Conservation (phyloP, 2,113 vertebrate species). For the Macroglossus sobrinus region DNA sequence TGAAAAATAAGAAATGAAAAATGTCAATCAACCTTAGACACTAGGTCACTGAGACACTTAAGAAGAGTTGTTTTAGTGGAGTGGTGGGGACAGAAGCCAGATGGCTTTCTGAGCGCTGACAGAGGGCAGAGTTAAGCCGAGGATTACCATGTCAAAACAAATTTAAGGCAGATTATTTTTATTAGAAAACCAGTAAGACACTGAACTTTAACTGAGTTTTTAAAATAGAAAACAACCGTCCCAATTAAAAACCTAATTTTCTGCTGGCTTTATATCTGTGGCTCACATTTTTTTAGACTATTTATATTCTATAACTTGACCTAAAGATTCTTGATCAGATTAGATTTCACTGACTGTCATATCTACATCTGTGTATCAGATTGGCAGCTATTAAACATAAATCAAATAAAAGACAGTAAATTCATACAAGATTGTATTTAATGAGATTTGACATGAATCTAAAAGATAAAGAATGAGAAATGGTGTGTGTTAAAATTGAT, state of each 20-base stretch:
- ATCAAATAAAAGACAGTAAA: background rate
- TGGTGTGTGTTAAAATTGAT: background rate
- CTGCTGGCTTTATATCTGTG: background rate
- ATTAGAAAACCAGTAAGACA: conserved; percentile 14
- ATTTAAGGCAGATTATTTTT: background rate
- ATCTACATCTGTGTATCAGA: background rate
- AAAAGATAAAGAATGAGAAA: conserved; percentile 4
- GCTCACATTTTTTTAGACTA: background rate
- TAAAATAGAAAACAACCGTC: background rate
- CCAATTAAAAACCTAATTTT: background rate
- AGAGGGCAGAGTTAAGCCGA: background rate
- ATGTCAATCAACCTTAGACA: background rate
- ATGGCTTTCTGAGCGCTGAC: background rate
- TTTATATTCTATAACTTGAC: background rate
- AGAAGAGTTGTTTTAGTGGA: background rate
- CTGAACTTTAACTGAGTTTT: background rate
- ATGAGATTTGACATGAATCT: background rate
- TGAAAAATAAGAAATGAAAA: background rate
- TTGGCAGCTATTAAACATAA: background rate
- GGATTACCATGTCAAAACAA: background rate
- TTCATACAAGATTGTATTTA: background rate
- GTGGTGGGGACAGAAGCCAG: conserved; percentile 5
- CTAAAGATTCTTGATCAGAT: conserved; percentile 8
- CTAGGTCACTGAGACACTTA: background rate
- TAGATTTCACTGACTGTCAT: background rate